These are phyloP conservation scores for Psilanteris sp. DNA, from an alignment of 1,140 invertebrate species.

Conservation along the genomic window DNA sequence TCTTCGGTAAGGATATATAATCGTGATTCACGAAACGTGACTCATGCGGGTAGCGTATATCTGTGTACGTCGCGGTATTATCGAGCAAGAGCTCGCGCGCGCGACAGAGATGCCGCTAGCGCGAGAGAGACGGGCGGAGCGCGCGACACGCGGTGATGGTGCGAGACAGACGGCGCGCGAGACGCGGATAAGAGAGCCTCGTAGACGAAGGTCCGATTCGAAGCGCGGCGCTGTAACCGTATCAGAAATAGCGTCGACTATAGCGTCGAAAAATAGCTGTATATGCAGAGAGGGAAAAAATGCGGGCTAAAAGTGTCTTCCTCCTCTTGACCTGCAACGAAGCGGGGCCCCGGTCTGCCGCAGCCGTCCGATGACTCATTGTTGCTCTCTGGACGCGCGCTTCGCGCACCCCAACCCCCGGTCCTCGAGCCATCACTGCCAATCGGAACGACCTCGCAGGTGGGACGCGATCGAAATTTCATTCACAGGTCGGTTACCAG, in stretches of 20 bases:
- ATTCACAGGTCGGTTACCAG: too few species aligned
- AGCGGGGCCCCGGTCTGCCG: conserved; percentile 70
- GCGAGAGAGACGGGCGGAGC: too few species aligned
- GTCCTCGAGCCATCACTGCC: conserved; percentile 23
- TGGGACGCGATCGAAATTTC: conserved; percentile 8
- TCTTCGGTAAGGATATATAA: conserved; percentile 59
- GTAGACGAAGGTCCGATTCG: conserved; percentile 38
- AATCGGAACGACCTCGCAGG: too few species aligned
- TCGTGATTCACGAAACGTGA: too few species aligned
- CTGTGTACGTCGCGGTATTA: too few species aligned
- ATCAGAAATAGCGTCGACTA: conserved; percentile 61
- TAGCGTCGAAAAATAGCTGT: conserved; percentile 58
- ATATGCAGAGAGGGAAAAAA: conserved; percentile 67
- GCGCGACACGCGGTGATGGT: too few species aligned
- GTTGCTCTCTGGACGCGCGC: conserved; percentile 48
- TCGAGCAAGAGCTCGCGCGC: too few species aligned
- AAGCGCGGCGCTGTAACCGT: conserved; percentile 47
- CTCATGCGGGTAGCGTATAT: too few species aligned
- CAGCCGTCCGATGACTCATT: conserved; percentile 73
- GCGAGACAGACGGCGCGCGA: too few species aligned
- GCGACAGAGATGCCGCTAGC: too few species aligned
- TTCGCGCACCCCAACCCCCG: conserved; percentile 25
- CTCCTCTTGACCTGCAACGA: conserved; percentile 74
- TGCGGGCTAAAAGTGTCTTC: conserved; percentile 76
- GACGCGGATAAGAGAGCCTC: too few species aligned